These are phyloP conservation scores for Perca flavescens DNA, from an alignment of 2,113 vertebrate genomes.

Conservation along the genomic window DNA sequence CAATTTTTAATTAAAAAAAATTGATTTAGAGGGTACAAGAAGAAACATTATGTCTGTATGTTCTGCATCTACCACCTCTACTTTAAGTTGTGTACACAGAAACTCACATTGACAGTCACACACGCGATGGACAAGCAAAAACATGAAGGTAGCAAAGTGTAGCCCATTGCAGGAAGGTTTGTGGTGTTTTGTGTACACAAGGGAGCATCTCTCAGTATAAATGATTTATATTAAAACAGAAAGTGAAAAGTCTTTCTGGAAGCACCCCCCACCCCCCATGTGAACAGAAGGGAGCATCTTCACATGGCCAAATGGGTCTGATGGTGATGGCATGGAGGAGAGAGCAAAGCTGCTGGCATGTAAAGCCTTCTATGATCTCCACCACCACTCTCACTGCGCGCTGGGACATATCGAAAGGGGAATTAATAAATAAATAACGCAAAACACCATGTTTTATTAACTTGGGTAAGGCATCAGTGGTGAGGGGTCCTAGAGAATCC, in stretches of 20 bases:
- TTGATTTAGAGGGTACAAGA: neutral
- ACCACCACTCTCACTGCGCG: constrained; percentile 56
- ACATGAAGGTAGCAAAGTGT: constrained; percentile 80
- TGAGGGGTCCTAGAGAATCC: constrained; percentile 55
- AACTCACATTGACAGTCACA: constrained; percentile 56
- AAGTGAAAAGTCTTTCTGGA: constrained; percentile 73
- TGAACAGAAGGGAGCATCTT: constrained; percentile 68
- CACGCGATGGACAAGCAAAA: constrained; percentile 63
- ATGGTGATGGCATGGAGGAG: constrained; percentile 67
- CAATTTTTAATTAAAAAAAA: neutral
- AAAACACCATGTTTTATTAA: constrained; percentile 84
- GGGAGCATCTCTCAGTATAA: constrained; percentile 78
- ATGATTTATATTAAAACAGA: constrained; percentile 80
- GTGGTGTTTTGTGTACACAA: constrained; percentile 81
- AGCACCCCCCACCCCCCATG: constrained; percentile 43
- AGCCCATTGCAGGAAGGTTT: constrained; percentile 59
- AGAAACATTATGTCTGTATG: neutral
- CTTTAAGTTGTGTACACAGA: constrained; percentile 31
- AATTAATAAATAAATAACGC: constrained; percentile 83
- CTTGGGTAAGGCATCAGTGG: constrained; percentile 57
- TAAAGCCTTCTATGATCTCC: constrained; percentile 66
- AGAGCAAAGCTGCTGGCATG: constrained; percentile 57
- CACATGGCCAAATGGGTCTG: constrained; percentile 77
- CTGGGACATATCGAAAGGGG: constrained; percentile 78
- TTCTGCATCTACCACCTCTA: constrained; percentile 12